Base-by-base conservation (phyloP, 2,113 vertebrate genomes). In the Grus americana region DNA sequence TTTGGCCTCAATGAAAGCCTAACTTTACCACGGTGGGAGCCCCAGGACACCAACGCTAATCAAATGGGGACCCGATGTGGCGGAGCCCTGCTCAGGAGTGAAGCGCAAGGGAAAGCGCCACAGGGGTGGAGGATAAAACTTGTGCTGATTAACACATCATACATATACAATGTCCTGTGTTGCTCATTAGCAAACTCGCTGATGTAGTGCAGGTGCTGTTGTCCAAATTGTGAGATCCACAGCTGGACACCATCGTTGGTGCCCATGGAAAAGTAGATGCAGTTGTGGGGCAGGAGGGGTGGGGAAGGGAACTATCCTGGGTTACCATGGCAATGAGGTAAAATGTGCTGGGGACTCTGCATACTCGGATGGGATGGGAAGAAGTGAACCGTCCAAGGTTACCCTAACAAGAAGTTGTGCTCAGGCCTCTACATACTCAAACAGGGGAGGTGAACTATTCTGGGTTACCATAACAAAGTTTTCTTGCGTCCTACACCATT, bases 401-500 rank as follows among this genome's bases (percentile, higher is more conserved):
- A 49, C 21, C 4, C 5, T 42, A 50, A n/a, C 23, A 49, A 40
- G 5, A 71, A 50, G 18, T 52, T 23, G 24, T 52, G 50, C 30
- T 14, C 27, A 3, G 15, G 30, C 34, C 3, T 70, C 44, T 47
- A 18, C n/a, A 11, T 19, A 29, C 5, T 44, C 2, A 0, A 42
- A 46, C 15, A 52, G 18, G 27, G 29, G 44, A 63, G 4, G 3
- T 7, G 29, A 87, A 63, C 5, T 46, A 19, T 74, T 18, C 19
- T 32, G 20, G 2, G 5, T 74, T 40, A 29, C 7, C 1, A 10
- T 62, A 42, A 68, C 6, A 38, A 70, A 26, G 38, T 34, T 30
- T 46, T 70, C 34, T 70, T 2, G 0, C 1, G 3, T 16, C 9
- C 34, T 74, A 30, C 11, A 46, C 14, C 3, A n/a, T 27, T 20